A percentile compares a stretch with the other conserved stretches of the same genome.
Conservation (phyloP, 2,113 vertebrate species). For the Trachemys scripta region DNA sequence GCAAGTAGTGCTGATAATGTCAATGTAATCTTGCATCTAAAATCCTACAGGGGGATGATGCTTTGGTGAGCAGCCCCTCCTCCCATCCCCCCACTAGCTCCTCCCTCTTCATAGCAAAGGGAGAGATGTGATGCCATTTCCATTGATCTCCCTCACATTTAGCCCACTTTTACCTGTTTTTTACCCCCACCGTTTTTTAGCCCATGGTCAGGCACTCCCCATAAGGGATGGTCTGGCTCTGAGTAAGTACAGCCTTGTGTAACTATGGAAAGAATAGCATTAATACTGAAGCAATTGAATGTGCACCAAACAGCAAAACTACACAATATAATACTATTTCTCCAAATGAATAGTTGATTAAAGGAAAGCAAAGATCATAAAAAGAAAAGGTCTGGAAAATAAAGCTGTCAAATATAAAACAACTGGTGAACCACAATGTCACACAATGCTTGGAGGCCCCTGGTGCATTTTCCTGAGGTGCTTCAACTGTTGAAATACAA, state of each 20-base stretch:
- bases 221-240: background rate
- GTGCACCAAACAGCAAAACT: background rate
- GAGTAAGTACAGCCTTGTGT: background rate
- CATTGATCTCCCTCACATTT: background rate
- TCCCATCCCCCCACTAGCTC: background rate
- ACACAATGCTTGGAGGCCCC: background rate
- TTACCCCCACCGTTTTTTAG: background rate
- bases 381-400: background rate
- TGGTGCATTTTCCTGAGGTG: constrained; percentile 42
- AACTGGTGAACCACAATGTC: constrained; percentile 22
- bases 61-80: background rate
- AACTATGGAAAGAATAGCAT: background rate
- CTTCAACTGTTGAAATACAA: constrained; percentile 5
- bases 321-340: background rate
- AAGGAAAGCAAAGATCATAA: constrained; percentile 14
- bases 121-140: background rate
- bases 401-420: constrained; percentile 19
- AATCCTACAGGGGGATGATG: background rate
- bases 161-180: background rate
- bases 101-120: background rate
- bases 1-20: background rate
- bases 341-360: background rate
- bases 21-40: background rate
- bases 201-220: background rate
- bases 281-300: background rate